Conservation (phyloP, 2,113 vertebrate species). For the Rhinoderma darwinii region DNA sequence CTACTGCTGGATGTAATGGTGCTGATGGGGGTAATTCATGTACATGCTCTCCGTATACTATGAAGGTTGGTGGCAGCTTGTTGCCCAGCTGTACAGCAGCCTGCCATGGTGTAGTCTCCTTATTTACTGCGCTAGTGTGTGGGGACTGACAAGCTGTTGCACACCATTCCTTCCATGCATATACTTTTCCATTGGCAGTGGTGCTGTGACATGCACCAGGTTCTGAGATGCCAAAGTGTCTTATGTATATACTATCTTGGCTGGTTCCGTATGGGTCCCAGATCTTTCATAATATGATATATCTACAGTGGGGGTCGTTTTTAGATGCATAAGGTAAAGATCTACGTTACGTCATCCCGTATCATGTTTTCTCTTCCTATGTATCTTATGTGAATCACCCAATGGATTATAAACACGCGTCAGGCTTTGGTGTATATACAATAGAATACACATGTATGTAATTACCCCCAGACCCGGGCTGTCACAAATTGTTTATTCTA, state of each 20-base stretch:
- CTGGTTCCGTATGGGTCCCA: background rate
- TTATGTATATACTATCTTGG: background rate
- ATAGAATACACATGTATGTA: background rate
- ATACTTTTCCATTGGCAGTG: background rate
- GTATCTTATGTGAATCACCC: background rate
- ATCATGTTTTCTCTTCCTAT: background rate
- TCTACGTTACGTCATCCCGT: background rate
- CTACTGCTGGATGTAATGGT: background rate
- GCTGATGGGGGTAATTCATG: background rate
- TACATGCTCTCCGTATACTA: background rate
- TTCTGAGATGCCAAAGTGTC: background rate
- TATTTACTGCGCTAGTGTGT: background rate
- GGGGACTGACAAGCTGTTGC: conserved; percentile 15
- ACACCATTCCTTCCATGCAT: background rate
- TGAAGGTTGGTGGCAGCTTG: background rate
- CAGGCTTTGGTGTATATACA: background rate
- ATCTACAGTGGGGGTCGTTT: too few relatives aligned
- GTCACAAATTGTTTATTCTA: background rate
- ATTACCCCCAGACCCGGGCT: background rate
- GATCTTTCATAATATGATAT: too few relatives aligned
- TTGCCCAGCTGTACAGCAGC: conserved; percentile 15
- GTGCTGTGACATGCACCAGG: background rate
- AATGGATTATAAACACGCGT: too few relatives aligned
- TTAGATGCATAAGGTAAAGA: background rate
- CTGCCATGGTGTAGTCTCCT: background rate